These are phyloP conservation scores for Aphelenchoides besseyi DNA, from an alignment of 1,140 invertebrate genomes.

Conservation along the genomic window DNA sequence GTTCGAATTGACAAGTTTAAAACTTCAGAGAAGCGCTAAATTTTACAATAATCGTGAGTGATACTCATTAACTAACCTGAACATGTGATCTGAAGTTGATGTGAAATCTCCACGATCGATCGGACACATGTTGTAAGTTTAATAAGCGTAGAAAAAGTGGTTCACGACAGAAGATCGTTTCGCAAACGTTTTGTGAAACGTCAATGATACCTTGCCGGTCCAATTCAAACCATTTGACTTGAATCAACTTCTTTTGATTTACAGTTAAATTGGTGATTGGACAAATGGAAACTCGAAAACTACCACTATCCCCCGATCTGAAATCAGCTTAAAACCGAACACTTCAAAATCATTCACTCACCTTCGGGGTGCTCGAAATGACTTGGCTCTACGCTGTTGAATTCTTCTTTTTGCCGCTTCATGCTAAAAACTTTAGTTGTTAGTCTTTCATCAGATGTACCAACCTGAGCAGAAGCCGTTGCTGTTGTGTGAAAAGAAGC, in stretches of 20 bases:
- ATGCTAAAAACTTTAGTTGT: no score
- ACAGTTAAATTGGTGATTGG: constrained; percentile 28
- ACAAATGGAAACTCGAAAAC: constrained; percentile 37
- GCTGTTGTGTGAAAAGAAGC: constrained; percentile 1
- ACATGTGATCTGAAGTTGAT: constrained; percentile 27
- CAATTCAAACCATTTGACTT: constrained; percentile 33
- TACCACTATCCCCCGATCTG: background rate
- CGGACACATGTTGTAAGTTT: constrained; percentile 15
- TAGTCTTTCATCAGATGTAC: no score
- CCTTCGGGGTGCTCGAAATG: constrained; percentile 11
- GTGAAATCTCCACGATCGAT: constrained; percentile 26
- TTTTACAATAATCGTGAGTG: background rate
- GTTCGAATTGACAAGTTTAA: constrained; percentile 30
- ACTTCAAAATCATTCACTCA: background rate
- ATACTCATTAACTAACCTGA: background rate
- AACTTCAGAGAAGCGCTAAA: constrained; percentile 37
- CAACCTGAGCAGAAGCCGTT: background rate
- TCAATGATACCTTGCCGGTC: constrained; percentile 23
- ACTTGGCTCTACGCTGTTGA: constrained; percentile 17
- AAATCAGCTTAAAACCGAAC: no score
- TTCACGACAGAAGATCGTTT: constrained; percentile 36
- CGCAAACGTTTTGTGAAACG: constrained; percentile 33
- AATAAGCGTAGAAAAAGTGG: constrained; percentile 30
- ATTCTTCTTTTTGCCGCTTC: constrained; percentile 11
- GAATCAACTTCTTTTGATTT: constrained; percentile 35